Evolutionary conservation across 2,797 vertebrate species (phyloP).

Genomic region (Danio tinwini): DNA sequence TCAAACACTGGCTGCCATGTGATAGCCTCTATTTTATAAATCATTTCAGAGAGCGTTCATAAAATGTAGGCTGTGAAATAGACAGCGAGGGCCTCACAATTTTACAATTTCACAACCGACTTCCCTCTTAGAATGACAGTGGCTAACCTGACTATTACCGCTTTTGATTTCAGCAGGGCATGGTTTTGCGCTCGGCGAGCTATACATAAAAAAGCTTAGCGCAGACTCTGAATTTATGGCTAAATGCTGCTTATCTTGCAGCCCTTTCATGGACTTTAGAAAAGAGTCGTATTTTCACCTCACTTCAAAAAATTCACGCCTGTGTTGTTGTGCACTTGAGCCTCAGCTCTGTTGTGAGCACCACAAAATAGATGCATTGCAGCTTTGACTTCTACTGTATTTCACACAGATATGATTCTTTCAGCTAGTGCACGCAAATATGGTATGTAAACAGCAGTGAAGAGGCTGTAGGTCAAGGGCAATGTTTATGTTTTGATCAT

Average conservation of each 20-base stretch:
- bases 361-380: constrained; percentile 12
- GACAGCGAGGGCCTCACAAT: constrained; percentile 73
- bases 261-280: constrained; percentile 75
- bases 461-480: constrained; percentile 57
- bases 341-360: constrained; percentile 47
- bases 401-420: constrained; percentile 64
- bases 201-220: constrained; percentile 83
- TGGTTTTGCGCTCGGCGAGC: constrained; percentile 79
- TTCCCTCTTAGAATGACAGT: constrained; percentile 82
- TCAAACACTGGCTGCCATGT: constrained; percentile 69
- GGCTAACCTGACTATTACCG: constrained; percentile 79
- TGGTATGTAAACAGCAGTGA: constrained; percentile 52
- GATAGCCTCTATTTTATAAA: constrained; percentile 75
- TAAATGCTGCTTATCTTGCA: constrained; percentile 80
- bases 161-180: constrained; percentile 80
- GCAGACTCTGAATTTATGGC: constrained; percentile 74
- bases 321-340: constrained; percentile 45
- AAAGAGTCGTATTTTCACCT: constrained; percentile 75
- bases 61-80: constrained; percentile 70
- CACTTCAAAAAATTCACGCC: constrained; percentile 44
- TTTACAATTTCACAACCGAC: constrained; percentile 82
- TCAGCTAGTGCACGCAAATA: constrained; percentile 64
- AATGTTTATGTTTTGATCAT: constrained; percentile 62
- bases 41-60: constrained; percentile 73
- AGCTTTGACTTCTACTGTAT: constrained; percentile 21